These are phyloP conservation scores for Connochaetes taurinus DNA, from an alignment of 2,113 vertebrate species.

Conservation along the genomic window DNA sequence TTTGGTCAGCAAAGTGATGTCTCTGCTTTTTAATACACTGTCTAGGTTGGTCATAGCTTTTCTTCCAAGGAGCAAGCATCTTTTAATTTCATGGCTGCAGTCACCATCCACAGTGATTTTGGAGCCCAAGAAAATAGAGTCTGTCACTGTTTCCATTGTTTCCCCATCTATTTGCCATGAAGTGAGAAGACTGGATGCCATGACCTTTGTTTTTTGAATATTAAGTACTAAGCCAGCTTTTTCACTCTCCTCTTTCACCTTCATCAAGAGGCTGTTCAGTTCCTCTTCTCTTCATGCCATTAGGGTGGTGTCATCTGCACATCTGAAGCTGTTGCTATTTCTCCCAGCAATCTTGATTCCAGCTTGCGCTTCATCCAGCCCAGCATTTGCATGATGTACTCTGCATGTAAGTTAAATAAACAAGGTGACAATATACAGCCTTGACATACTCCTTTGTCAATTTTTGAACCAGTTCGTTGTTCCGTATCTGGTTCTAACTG, in stretches of 20 bases:
- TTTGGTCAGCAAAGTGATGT: neutral
- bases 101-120: neutral
- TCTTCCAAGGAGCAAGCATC: neutral
- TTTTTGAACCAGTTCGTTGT: neutral
- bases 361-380: neutral
- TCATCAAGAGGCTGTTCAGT: neutral
- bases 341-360: neutral
- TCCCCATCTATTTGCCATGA: neutral
- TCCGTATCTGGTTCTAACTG: rapidly evolving
- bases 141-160: neutral
- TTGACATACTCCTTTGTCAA: neutral
- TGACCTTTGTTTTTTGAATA: neutral
- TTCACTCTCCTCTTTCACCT: neutral
- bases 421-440: neutral
- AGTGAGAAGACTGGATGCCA: neutral
- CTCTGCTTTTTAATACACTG: neutral
- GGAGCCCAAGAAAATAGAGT: neutral
- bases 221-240: neutral
- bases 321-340: neutral
- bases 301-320: neutral
- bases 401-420: neutral
- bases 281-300: neutral
- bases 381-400: neutral
- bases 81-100: neutral
- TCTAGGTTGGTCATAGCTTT: neutral